These are phyloP conservation scores for Shargacucullia verbasci DNA, from an alignment of 2,888 invertebrate genomes.

Conservation along the genomic window DNA sequence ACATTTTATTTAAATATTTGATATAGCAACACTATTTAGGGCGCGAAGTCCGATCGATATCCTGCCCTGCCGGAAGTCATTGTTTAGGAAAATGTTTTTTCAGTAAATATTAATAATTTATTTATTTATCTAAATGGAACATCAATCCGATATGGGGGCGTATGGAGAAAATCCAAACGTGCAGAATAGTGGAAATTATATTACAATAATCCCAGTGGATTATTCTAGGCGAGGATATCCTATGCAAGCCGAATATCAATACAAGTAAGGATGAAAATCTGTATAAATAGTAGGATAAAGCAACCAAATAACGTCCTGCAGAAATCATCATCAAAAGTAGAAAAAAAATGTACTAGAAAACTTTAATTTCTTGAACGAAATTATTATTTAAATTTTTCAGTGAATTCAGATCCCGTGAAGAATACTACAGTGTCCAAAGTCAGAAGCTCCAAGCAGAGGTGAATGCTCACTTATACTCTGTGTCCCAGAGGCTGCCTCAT, in stretches of 20 bases:
- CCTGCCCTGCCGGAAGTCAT: slow-evolving; percentile 54
- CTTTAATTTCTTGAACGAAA: no score
- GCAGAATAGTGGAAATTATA: slow-evolving; percentile 87
- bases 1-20: slow-evolving; percentile 13
- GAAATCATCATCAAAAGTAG: no score
- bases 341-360: no score
- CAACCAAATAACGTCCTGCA: not conserved
- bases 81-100: slow-evolving; percentile 41
- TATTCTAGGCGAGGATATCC: slow-evolving; percentile 88
- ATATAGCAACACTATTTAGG: slow-evolving; percentile 63
- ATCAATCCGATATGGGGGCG: slow-evolving; percentile 84
- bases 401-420: slow-evolving; percentile 85
- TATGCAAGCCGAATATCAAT: slow-evolving; percentile 89
- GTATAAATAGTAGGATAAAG: slow-evolving; percentile 1
- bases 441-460: slow-evolving; percentile 87
- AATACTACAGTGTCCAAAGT: slow-evolving; percentile 85
- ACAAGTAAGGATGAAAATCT: slow-evolving; percentile 80
- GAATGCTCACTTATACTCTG: slow-evolving; percentile 88
- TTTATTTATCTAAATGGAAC: slow-evolving; percentile 77
- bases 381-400: slow-evolving; percentile 60
- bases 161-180: slow-evolving; percentile 85
- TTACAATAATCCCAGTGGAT: slow-evolving; percentile 90
- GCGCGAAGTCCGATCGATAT: slow-evolving; percentile 82
- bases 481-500: slow-evolving; percentile 89
- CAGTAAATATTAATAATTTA: slow-evolving; percentile 29